phyloP scores from a whole-genome alignment of 2,113 vertebrate species.

The Romanogobio albipinnatus region DNA sequence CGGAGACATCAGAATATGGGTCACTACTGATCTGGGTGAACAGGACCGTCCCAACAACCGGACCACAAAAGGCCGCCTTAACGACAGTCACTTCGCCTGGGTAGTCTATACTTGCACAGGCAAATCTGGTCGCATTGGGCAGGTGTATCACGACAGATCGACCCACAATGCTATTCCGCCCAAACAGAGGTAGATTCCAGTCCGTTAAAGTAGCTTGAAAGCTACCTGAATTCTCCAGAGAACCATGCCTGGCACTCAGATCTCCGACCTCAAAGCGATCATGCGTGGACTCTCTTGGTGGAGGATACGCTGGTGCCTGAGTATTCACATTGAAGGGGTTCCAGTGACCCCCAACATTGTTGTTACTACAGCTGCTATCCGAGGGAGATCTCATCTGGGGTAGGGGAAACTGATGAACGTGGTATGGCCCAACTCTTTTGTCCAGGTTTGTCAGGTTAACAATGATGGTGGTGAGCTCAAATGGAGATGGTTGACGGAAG shows the following conservation, averaged over 20 bases:
- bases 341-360: conserved; percentile 77
- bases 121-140: conserved; percentile 60
- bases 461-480: conserved; percentile 72
- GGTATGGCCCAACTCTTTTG: conserved; percentile 64
- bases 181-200: conserved; percentile 81
- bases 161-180: conserved; percentile 78
- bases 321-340: conserved; percentile 75
- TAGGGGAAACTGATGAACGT: conserved; percentile 77
- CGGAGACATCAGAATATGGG: conserved; percentile 78
- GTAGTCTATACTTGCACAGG: conserved; percentile 74
- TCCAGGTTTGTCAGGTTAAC: conserved; percentile 72
- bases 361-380: conserved; percentile 69
- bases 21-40: conserved; percentile 72
- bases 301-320: conserved; percentile 65
- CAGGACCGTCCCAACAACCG: conserved; percentile 73
- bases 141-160: conserved; percentile 78
- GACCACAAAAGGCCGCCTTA: conserved; percentile 69
- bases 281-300: conserved; percentile 69
- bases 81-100: conserved; percentile 69
- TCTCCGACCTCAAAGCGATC: conserved; percentile 79
- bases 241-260: conserved; percentile 75
- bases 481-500: conserved; percentile 77
- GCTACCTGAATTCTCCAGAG: conserved; percentile 49
- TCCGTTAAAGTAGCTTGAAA: conserved; percentile 63
- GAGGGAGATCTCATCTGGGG: conserved; percentile 59